A percentile compares a stretch with the other conserved stretches of the same genome.
phyloP scores from a whole-genome alignment of 2,888 invertebrate species.

The Pristionchus mayeri region DNA sequence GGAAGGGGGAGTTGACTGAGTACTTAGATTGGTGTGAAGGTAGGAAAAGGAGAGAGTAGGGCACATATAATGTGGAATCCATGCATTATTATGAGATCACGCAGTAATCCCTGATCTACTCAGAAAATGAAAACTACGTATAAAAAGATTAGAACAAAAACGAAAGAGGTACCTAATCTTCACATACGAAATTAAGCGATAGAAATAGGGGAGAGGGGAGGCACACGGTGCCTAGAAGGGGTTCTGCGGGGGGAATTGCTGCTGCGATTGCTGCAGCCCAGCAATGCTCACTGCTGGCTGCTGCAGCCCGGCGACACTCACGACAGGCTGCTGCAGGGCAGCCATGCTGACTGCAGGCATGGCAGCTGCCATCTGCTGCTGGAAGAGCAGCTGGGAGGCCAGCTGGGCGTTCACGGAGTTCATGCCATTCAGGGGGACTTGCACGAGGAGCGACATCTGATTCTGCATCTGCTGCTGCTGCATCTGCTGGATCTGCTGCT shows the following conservation, averaged over 20 bases:
- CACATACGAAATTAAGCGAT: neutral
- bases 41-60: neutral
- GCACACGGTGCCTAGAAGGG: neutral
- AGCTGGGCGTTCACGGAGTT: neutral
- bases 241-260: neutral
- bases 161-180: neutral
- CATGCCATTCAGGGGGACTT: neutral
- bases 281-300: neutral
- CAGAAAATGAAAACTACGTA: neutral
- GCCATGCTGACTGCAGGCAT: neutral
- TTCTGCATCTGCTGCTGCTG: neutral
- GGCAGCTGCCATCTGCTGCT: neutral
- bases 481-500: neutral
- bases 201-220: neutral
- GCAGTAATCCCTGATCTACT: neutral
- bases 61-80: neutral
- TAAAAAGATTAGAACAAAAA: neutral
- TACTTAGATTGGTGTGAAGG: neutral
- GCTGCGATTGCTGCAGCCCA: neutral
- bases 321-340: neutral
- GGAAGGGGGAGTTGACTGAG: neutral
- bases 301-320: neutral
- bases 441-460: no score
- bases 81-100: constrained; percentile 20
- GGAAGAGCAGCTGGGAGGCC: neutral